Conservation (phyloP, 2,888 invertebrate species). For the Coecobrya sp. region DNA sequence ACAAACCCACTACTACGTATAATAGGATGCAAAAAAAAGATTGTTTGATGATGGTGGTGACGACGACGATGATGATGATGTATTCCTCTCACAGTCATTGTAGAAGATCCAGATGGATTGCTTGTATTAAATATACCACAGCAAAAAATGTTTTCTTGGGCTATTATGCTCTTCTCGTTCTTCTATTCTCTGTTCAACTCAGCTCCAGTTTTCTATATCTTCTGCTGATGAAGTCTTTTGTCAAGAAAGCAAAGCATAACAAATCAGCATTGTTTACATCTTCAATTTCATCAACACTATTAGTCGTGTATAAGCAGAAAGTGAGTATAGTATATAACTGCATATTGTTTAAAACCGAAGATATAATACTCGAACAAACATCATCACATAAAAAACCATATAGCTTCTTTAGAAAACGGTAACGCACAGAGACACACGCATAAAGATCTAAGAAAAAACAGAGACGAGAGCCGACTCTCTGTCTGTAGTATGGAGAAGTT, state of each 20-base stretch:
- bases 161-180: not conserved
- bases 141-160: slow-evolving; percentile 21
- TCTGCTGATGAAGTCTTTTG: slow-evolving; percentile 55
- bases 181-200: not conserved
- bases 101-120: slow-evolving; percentile 12
- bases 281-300: slow-evolving; percentile 61
- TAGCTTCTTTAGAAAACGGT: slow-evolving; percentile 36
- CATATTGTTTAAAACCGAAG: too few relatives aligned
- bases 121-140: not conserved
- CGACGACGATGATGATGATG: not conserved
- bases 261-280: slow-evolving; percentile 72
- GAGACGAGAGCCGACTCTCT: slow-evolving; percentile 31
- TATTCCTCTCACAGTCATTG: not conserved
- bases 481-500: not conserved
- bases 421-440: slow-evolving; percentile 56
- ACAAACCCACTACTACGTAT: not conserved
- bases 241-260: slow-evolving; percentile 56
- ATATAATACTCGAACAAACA: too few relatives aligned
- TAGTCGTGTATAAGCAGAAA: not conserved
- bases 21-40: slow-evolving; percentile 39
- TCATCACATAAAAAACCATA: too few relatives aligned
- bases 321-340: not conserved
- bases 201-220: slow-evolving; percentile 12
- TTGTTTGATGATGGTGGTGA: not conserved
- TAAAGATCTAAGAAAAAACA: not conserved